phyloP scores from a whole-genome alignment of 2,113 vertebrate genomes.

The Pachyramphus minor region DNA sequence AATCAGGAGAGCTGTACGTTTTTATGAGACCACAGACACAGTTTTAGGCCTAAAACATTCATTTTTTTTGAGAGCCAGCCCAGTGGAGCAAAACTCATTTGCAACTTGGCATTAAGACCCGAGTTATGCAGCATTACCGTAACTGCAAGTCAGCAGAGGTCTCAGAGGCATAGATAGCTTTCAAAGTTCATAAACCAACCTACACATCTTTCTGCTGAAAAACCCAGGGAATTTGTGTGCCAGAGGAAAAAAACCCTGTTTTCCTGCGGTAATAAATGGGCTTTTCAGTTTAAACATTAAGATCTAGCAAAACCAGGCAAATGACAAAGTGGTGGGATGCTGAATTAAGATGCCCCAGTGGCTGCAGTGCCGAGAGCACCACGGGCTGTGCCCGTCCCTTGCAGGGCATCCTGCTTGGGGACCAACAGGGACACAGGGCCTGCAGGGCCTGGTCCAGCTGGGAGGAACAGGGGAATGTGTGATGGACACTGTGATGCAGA shows the following conservation, averaged over 20 bases:
- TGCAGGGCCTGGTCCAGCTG: background rate
- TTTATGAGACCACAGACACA: background rate
- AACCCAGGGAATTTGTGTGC: background rate
- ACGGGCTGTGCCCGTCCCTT: accelerated
- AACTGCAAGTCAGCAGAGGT: background rate
- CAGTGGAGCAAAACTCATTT: background rate
- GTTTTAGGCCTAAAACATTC: background rate
- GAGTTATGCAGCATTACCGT: background rate
- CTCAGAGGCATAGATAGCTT: background rate
- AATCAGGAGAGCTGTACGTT: background rate
- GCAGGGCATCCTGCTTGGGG: background rate
- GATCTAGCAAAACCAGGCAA: background rate
- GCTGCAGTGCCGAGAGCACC: background rate
- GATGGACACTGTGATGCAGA: background rate
- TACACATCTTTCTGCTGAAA: background rate
- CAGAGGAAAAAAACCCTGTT: background rate
- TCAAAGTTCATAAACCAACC: background rate
- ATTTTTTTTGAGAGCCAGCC: background rate
- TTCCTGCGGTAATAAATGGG: background rate
- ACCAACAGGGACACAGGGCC: background rate
- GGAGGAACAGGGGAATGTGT: accelerated
- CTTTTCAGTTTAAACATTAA: background rate
- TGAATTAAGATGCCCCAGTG: background rate
- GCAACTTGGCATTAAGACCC: background rate
- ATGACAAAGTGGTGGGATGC: background rate